These are phyloP conservation scores for Perizoma flavofasciatum DNA, from an alignment of 2,888 invertebrate species.

Conservation along the genomic window DNA sequence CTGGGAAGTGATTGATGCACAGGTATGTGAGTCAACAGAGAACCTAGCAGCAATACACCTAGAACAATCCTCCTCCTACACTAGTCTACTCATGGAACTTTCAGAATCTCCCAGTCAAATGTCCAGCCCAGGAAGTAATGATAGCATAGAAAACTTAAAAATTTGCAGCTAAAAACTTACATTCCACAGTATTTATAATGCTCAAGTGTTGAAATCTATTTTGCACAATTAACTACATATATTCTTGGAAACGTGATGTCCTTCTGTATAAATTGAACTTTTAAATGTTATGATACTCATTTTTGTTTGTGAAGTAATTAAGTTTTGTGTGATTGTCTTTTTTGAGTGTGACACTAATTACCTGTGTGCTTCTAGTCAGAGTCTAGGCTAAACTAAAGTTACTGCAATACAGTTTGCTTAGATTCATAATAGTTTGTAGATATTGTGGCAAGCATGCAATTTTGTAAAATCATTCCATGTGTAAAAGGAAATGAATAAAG, in stretches of 20 bases:
- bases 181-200: slow-evolving; percentile 22
- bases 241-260: slow-evolving; percentile 21
- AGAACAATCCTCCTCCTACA: slow-evolving; percentile 73
- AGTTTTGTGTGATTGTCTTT: slow-evolving; percentile 47
- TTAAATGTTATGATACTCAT: slow-evolving; percentile 50
- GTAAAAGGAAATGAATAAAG: slow-evolving; percentile 71
- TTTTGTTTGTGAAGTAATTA: slow-evolving; percentile 72
- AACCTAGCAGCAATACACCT: slow-evolving; percentile 74
- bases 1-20: slow-evolving; percentile 99
- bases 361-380: slow-evolving; percentile 55
- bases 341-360: slow-evolving; percentile 22
- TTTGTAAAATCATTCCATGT: slow-evolving; percentile 62
- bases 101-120: slow-evolving; percentile 72
- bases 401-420: slow-evolving; percentile 81
- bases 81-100: slow-evolving; percentile 72
- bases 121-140: slow-evolving; percentile 70
- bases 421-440: slow-evolving; percentile 45
- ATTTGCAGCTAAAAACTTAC: slow-evolving; percentile 51
- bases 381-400: slow-evolving; percentile 42
- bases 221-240: slow-evolving; percentile 26
- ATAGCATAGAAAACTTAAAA: slow-evolving; percentile 63
- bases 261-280: slow-evolving; percentile 23
- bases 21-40: slow-evolving; percentile 87
- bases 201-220: slow-evolving; percentile 29
- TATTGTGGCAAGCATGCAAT: slow-evolving; percentile 66